Percentiles rank a stretch among this genome's conserved stretches.
Evolutionary conservation across 1,140 invertebrate species (phyloP).

Genomic region (Leptoteleia sp.): DNA sequence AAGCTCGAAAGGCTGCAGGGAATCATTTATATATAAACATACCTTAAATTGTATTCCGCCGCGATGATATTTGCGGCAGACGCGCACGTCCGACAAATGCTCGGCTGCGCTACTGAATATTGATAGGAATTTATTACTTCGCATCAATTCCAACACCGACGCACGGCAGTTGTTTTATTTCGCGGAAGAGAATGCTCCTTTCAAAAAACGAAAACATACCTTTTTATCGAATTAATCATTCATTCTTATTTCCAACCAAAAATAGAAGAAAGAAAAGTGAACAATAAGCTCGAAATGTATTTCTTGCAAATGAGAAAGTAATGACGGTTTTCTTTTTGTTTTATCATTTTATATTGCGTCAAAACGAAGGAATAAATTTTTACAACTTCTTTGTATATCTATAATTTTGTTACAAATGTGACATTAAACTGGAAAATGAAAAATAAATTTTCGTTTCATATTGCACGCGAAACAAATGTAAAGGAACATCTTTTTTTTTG

Average conservation of each 20-base stretch:
- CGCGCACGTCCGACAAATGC: slow-evolving; percentile 48
- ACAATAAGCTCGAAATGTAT: no score
- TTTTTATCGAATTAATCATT: not conserved
- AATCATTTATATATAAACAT: slow-evolving; percentile 39
- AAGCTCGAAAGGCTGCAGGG: slow-evolving; percentile 8
- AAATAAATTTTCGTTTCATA: slow-evolving; percentile 16
- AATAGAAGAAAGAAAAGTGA: no score
- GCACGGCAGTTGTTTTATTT: slow-evolving; percentile 2
- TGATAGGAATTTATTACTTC: slow-evolving; percentile 44
- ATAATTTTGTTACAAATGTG: no score
- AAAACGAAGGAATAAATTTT: no score
- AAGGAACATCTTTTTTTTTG: slow-evolving; percentile 25
- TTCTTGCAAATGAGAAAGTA: no score
- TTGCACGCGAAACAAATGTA: slow-evolving; percentile 25
- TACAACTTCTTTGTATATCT: no score
- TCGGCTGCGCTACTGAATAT: slow-evolving; percentile 45
- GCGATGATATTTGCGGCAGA: slow-evolving; percentile 31
- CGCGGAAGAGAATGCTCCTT: not conserved
- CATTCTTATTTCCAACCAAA: no score
- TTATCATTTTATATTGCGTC: no score
- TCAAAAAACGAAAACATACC: not conserved
- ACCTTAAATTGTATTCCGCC: slow-evolving; percentile 43
- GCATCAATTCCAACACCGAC: slow-evolving; percentile 18
- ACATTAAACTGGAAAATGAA: no score
- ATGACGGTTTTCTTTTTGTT: no score